Evolutionary conservation across 2,113 vertebrate species (phyloP).

Genomic region (Trichomycterus rosablanca): DNA sequence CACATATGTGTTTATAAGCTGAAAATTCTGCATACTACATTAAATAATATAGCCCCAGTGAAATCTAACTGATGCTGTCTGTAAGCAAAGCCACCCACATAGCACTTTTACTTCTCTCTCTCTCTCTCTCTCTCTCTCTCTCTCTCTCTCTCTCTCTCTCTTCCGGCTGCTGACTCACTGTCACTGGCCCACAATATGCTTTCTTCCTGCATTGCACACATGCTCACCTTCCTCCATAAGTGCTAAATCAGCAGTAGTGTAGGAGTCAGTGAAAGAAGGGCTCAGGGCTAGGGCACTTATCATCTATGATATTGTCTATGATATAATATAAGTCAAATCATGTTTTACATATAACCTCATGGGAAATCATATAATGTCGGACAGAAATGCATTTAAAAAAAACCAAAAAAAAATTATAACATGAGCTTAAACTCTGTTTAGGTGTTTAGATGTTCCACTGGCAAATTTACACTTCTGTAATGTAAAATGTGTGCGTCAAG

Average conservation of each 20-base stretch:
- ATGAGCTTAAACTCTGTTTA: no score
- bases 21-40: constrained; percentile 21
- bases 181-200: constrained; percentile 63
- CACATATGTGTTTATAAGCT: constrained; percentile 1
- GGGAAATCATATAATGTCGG: no score
- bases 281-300: not conserved
- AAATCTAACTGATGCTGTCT: no score
- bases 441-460: no score
- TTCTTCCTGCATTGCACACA: constrained; percentile 63
- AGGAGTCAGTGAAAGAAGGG: not conserved
- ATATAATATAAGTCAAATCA: no score
- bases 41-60: constrained; percentile 14
- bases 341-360: no score
- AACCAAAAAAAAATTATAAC: no score
- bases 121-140: constrained; percentile 2
- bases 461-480: no score
- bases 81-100: constrained; percentile 19
- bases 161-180: constrained; percentile 69
- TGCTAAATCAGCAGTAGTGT: constrained; percentile 60
- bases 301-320: not conserved
- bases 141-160: constrained; percentile 30
- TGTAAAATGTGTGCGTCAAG: no score
- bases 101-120: constrained; percentile 35
- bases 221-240: constrained; percentile 57
- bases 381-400: no score